Evolutionary conservation across 2,797 vertebrate species (phyloP), one percentile per base, ranked within the genome.

Genomic region (Anguilla marmorata): DNA sequence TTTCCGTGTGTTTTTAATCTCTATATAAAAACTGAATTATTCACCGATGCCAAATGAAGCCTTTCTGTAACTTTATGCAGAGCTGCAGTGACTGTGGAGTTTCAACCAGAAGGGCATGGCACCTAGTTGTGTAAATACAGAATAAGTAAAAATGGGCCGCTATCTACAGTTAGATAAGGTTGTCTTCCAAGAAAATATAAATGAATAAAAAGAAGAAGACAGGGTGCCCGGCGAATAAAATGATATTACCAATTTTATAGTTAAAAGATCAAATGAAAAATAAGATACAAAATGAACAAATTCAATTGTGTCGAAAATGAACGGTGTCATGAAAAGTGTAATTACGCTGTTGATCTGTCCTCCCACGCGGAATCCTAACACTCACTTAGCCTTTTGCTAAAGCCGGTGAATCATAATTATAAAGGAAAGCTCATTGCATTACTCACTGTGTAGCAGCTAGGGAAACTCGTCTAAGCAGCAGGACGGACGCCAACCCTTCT

Each of bases 11-110:
- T 94, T 94, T 93, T 94, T 93, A 94, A 95, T 95, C 94, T 95
- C 93, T 86, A 86, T 93, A 92, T 94, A 94, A 94, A 93, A 94
- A 94, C 93, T 92, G 93, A 91, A 94, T 92, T 92, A 91, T 92
- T 92, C 91, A 50, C 41, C 41, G 19, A 41, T 41, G 27, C 14
- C 16, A 2, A 48, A 21, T 19, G 2, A 50, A n/a, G 16, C 79
- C 19, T 50, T 1, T 82, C 41, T 48, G 37, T 8, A 16, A 12
- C 14, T 12, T 24, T 19, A 79, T 82, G 8, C 41, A 82, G 6
- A 82, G 79, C 24, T 19, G 9, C 45, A 8, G 19, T 50, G 45
- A 50, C 45, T 6, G 45, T 45, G 19, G 21, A 11, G 19, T 82
- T 45, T 82, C 45, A 48, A 79, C 41, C 79, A 48, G 19, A 48